phyloP scores from a whole-genome alignment of 2,113 vertebrate species.

The Albula glossodonta region DNA sequence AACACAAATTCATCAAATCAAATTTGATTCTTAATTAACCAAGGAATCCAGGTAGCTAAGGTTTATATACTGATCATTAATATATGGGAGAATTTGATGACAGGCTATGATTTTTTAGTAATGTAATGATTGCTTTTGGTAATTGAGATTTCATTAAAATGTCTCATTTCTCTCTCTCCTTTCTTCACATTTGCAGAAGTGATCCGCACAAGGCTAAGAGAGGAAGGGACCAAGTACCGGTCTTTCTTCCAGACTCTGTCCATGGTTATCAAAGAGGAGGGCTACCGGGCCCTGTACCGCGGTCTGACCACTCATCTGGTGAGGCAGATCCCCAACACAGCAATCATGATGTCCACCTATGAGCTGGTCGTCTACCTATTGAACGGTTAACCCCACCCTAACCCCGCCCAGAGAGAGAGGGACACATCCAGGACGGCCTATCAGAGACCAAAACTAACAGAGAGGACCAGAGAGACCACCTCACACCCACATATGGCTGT shows the following conservation, averaged over 20 bases:
- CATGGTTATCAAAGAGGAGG: conserved; percentile 89
- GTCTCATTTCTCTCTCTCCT: not conserved
- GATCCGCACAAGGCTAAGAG: conserved; percentile 94
- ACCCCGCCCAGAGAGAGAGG: conserved; percentile 12
- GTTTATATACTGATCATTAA: not conserved
- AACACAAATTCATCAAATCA: not conserved
- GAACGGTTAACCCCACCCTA: conserved; percentile 71
- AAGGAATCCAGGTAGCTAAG: not conserved
- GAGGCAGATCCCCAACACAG: conserved; percentile 97
- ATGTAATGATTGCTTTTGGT: not conserved
- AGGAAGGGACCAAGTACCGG: conserved; percentile 96
- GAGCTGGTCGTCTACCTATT: conserved; percentile 96
- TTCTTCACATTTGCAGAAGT: conserved; percentile 78
- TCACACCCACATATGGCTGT: conserved; percentile 35
- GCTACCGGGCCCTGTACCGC: conserved; percentile 90
- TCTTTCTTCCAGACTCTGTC: conserved; percentile 93
- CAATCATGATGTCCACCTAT: conserved; percentile 98
- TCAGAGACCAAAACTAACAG: conserved; percentile 66
- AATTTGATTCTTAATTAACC: not conserved
- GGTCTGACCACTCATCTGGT: conserved; percentile 93
- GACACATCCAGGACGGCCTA: conserved; percentile 31
- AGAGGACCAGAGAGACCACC: conserved; percentile 66
- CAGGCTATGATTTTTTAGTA: not conserved
- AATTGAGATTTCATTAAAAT: not conserved
- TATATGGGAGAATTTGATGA: not conserved